phyloP scores from a whole-genome alignment of 1,140 invertebrate genomes.

The Trachymyrmex cornetzi region DNA sequence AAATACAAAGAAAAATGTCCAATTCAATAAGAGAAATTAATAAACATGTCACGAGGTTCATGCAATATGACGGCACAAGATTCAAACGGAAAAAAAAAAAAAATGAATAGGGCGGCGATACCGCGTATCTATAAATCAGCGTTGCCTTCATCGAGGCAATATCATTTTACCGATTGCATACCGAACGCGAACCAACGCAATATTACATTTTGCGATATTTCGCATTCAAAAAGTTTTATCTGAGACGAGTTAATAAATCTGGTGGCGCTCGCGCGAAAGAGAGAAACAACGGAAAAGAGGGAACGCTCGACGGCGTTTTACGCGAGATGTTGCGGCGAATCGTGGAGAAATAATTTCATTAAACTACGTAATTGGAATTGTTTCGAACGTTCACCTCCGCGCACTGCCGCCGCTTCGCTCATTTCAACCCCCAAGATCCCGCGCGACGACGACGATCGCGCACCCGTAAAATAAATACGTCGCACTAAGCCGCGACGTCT shows the following conservation, averaged over 20 bases:
- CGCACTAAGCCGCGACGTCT: slow-evolving; percentile 58
- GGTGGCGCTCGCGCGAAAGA: slow-evolving; percentile 58
- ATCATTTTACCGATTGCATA: slow-evolving; percentile 53
- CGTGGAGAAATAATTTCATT: slow-evolving; percentile 62
- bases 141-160: slow-evolving; percentile 43
- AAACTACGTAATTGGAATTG: slow-evolving; percentile 65
- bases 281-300: slow-evolving; percentile 23
- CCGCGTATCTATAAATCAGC: slow-evolving; percentile 42
- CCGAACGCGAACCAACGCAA: slow-evolving; percentile 70
- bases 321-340: slow-evolving; percentile 57
- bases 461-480: slow-evolving; percentile 59
- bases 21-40: slow-evolving; percentile 30
- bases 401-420: slow-evolving; percentile 1
- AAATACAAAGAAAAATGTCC: background rate
- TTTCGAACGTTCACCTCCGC: slow-evolving; percentile 56
- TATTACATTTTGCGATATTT: slow-evolving; percentile 69
- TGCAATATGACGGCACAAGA: slow-evolving; percentile 10
- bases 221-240: slow-evolving; percentile 74
- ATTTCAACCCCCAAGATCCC: slow-evolving; percentile 49
- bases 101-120: background rate
- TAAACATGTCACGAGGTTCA: slow-evolving; percentile 34
- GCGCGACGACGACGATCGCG: slow-evolving; percentile 55
- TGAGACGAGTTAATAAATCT: slow-evolving; percentile 74
- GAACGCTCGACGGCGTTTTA: slow-evolving; percentile 41
- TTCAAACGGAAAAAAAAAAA: background rate